These are phyloP conservation scores for Corythoichthys haematopterus DNA, from an alignment of 2,113 vertebrate species.

Conservation along the genomic window DNA sequence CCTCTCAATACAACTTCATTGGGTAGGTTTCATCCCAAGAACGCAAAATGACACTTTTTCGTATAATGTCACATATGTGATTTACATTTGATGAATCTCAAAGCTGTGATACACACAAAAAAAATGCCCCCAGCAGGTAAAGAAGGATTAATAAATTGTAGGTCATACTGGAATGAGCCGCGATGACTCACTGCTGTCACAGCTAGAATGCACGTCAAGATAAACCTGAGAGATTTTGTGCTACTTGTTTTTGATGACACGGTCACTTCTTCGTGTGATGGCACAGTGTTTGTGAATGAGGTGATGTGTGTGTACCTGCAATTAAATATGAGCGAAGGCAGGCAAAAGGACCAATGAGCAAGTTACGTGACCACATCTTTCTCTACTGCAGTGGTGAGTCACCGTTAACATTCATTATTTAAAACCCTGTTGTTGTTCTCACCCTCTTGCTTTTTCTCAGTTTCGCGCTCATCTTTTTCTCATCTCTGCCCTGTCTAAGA, in stretches of 20 bases:
- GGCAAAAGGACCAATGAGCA: constrained; percentile 15
- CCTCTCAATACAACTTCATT: too few species aligned
- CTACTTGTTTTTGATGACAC: constrained; percentile 20
- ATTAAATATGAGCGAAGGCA: constrained; percentile 24
- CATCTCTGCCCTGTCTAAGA: constrained; percentile 22
- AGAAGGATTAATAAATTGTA: constrained; percentile 37
- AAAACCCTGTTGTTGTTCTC: constrained; percentile 40
- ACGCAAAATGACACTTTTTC: too few species aligned
- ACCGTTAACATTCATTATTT: constrained; percentile 44
- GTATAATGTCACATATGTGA: too few species aligned
- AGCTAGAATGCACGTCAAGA: constrained; percentile 11
- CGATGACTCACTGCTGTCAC: constrained; percentile 55
- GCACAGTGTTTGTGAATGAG: constrained; percentile 26
- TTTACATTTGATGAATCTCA: constrained; percentile 5
- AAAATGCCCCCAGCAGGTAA: constrained; percentile 28
- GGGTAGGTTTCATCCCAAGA: too few species aligned
- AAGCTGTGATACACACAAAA: constrained; percentile 1
- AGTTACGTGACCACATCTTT: constrained; percentile 24
- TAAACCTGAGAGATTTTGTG: constrained; percentile 31
- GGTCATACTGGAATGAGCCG: constrained; percentile 27
- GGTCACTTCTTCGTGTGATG: constrained; percentile 32
- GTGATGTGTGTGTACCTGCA: constrained; percentile 6
- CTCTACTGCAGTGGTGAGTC: constrained; percentile 45
- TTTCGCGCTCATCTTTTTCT: too few species aligned
- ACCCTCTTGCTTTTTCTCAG: constrained; percentile 12